Evolutionary conservation across 1,140 invertebrate species (phyloP).

Genomic region (Laupala kohalensis): DNA sequence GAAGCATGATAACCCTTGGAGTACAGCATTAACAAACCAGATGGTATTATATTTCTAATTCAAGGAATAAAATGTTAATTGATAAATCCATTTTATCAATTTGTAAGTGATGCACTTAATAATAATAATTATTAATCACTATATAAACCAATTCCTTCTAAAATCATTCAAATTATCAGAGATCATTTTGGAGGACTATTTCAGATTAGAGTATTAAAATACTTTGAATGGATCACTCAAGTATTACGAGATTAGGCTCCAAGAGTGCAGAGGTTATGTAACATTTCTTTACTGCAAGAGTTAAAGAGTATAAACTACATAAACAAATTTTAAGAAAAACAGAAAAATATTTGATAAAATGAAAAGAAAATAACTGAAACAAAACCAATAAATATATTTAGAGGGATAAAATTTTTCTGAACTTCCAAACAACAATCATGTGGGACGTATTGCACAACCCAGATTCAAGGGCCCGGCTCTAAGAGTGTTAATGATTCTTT

Average conservation of each 20-base stretch:
- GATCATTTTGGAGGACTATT: background rate
- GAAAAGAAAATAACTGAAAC: background rate
- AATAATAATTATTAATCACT: background rate
- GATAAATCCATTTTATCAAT: no score
- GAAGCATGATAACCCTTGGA: no score
- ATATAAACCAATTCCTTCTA: background rate
- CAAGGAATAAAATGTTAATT: no score
- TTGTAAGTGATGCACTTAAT: no score
- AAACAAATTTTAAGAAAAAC: background rate
- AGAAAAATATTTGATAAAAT: background rate
- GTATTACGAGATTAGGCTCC: no score
- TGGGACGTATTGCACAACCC: background rate
- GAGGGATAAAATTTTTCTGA: background rate
- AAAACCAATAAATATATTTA: background rate
- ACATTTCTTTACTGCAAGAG: background rate
- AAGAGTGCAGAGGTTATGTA: background rate
- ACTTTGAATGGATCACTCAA: no score
- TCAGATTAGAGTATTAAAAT: background rate
- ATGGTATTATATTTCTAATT: no score
- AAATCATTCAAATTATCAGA: background rate
- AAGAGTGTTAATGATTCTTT: background rate
- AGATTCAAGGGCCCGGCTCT: background rate
- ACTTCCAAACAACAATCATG: background rate
- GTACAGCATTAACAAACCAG: no score
- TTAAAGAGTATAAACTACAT: background rate